Evolutionary conservation across 2,888 invertebrate species (phyloP), one percentile per base, ranked within the genome.

Genomic region (Piscicola geometra): DNA sequence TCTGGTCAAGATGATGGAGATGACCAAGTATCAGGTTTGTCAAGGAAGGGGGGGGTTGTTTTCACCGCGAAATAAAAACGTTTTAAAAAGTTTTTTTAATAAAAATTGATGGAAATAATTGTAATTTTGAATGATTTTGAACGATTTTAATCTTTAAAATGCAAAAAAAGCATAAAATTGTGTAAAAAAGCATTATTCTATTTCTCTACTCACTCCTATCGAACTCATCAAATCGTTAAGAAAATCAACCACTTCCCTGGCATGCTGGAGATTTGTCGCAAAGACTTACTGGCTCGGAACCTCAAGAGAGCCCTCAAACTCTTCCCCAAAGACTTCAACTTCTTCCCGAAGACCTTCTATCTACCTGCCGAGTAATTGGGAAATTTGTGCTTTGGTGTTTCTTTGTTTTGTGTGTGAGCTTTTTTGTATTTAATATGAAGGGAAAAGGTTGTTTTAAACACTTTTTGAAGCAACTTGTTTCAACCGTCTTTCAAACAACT

Each of bases 281-380:
- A 95, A 86, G 94, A 94, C 87, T 87, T 93, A 74, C 87, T 95
- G 35, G 93, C 94, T 0, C 88, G 93, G 76, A 94, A 95, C 86
- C 88, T 95, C 78, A 94, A 93, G 84, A 89, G 93, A 80, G 94
- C 94, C 94, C 88, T 90, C 78, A 91, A 92, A 85, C 87, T 92
- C 76, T 94, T 92, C 85, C 93, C 94, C 0, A 90, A 90, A 81
- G 94, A 94, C 79, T 95, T 94, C 85, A 92, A 91, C 83, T 92
- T 94, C 84, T 94, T 93, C 84, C 94, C 95, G 0, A 93, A 92
- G 87, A 93, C 94, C 12, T 95, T 94, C 94, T 92, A 93, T 85
- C 89, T 95, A 80, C 94, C 95, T 35, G 91, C 93, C 30, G 93
- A 94, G 92, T 92, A 87, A 89, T 90, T 88, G 32, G 30, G 28